Percentiles rank a stretch among this genome's conserved stretches.
These are phyloP conservation scores for Oreochromis aureus DNA, from an alignment of 2,113 vertebrate species.

Conservation along the genomic window DNA sequence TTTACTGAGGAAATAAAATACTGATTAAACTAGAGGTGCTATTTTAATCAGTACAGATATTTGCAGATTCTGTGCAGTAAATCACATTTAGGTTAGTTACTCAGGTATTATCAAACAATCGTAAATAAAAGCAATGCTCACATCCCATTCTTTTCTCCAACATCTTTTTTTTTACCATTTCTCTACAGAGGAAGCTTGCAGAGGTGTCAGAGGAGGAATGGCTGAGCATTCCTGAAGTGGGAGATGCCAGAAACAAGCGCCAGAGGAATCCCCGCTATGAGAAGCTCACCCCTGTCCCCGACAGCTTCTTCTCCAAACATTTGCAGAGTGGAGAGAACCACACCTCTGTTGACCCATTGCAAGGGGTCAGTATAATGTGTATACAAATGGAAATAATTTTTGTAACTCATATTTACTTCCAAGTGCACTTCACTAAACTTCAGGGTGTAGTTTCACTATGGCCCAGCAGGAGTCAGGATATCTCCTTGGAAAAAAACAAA, in stretches of 20 bases:
- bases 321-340: constrained; percentile 90
- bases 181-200: constrained; percentile 83
- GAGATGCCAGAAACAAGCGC: constrained; percentile 94
- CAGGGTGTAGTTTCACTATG: constrained; percentile 7
- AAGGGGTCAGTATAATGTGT: constrained; percentile 76
- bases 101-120: background rate
- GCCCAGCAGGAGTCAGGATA: constrained; percentile 52
- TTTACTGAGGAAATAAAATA: background rate
- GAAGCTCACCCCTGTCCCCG: constrained; percentile 94
- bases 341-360: constrained; percentile 87
- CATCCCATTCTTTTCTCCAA: background rate
- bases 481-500: background rate
- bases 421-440: background rate
- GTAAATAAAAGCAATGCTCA: background rate
- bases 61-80: background rate
- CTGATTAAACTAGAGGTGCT: background rate
- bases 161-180: background rate
- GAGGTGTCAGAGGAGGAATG: constrained; percentile 98
- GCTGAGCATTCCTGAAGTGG: constrained; percentile 97
- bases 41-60: background rate
- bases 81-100: background rate
- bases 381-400: background rate
- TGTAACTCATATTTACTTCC: background rate
- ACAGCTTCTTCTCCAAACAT: constrained; percentile 98
- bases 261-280: constrained; percentile 95